These are phyloP conservation scores for Nomada ruficornis DNA, from an alignment of 2,888 invertebrate genomes.

Conservation along the genomic window DNA sequence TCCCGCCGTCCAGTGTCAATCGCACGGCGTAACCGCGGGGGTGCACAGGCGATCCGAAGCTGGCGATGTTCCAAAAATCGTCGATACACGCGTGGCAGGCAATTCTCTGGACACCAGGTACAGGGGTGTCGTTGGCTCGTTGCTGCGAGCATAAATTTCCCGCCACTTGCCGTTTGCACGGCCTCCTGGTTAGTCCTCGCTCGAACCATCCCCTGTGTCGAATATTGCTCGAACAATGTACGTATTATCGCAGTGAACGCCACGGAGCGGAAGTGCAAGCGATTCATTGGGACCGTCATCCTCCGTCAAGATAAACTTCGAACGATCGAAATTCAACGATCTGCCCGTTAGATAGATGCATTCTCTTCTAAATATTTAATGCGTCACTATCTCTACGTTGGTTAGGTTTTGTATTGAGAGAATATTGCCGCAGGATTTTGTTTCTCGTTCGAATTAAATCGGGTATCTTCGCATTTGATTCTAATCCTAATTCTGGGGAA, in stretches of 20 bases:
- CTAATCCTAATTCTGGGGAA: too few relatives aligned
- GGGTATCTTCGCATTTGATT: too few relatives aligned
- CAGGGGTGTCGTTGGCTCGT: constrained; percentile 37
- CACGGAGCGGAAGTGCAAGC: background rate
- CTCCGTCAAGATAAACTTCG: background rate
- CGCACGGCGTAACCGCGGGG: constrained; percentile 22
- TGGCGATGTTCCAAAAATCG: constrained; percentile 49
- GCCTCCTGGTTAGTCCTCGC: constrained; percentile 20
- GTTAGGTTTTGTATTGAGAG: too few relatives aligned
- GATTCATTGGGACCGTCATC: constrained; percentile 10
- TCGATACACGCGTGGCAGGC: constrained; percentile 45
- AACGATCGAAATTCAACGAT: too few relatives aligned
- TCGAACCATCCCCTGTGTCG: constrained; percentile 36
- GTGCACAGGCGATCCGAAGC: constrained; percentile 17
- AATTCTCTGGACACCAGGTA: constrained; percentile 23
- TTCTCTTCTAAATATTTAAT: too few relatives aligned
- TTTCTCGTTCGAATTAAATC: too few relatives aligned
- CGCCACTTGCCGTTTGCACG: constrained; percentile 29
- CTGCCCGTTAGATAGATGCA: too few relatives aligned
- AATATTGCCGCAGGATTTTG: too few relatives aligned
- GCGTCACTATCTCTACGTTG: too few relatives aligned
- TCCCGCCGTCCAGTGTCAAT: constrained; percentile 23
- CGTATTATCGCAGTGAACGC: constrained; percentile 30
- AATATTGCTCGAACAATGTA: constrained; percentile 36
- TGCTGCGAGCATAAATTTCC: constrained; percentile 40